These are phyloP conservation scores for Seira sanloemensis DNA, from an alignment of 2,888 invertebrate genomes.

Conservation along the genomic window DNA sequence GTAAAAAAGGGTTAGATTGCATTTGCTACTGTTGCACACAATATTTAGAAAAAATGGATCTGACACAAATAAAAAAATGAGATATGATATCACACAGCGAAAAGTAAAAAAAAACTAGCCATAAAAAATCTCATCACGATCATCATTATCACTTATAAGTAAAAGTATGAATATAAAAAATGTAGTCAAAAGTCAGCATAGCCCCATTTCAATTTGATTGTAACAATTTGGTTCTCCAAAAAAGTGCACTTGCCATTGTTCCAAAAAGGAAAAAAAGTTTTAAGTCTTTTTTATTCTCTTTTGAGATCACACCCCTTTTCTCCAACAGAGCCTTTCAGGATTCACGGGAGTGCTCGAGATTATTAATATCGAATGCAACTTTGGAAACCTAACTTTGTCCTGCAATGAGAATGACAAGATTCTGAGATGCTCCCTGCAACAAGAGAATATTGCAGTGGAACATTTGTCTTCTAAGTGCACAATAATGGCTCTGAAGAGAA, in stretches of 20 bases:
- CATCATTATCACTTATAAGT: conserved; percentile 12
- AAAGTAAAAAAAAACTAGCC: conserved; percentile 20
- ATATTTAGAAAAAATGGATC: conserved; percentile 22
- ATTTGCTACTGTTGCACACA: no score
- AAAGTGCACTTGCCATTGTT: conserved; percentile 45
- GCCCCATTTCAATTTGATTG: no score
- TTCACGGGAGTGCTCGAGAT: no score
- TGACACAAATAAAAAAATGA: conserved; percentile 28
- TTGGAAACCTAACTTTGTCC: no score
- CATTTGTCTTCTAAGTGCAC: conserved; percentile 32
- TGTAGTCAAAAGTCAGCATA: conserved; percentile 9
- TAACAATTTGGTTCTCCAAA: no score
- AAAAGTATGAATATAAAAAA: conserved; percentile 30
- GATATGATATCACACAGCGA: conserved; percentile 20
- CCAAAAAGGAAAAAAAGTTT: conserved; percentile 13
- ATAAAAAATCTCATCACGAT: no score
- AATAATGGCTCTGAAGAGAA: conserved; percentile 23
- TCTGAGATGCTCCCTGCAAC: conserved; percentile 12
- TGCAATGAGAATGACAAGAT: no score
- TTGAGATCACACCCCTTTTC: no score
- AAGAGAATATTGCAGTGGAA: not conserved
- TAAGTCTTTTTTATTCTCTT: conserved; percentile 10
- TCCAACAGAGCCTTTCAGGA: no score
- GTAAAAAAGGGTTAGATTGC: conserved; percentile 46
- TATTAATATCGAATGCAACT: no score